Evolutionary conservation across 2,113 vertebrate genomes (phyloP).

Genomic region (Hypomesus transpacificus): DNA sequence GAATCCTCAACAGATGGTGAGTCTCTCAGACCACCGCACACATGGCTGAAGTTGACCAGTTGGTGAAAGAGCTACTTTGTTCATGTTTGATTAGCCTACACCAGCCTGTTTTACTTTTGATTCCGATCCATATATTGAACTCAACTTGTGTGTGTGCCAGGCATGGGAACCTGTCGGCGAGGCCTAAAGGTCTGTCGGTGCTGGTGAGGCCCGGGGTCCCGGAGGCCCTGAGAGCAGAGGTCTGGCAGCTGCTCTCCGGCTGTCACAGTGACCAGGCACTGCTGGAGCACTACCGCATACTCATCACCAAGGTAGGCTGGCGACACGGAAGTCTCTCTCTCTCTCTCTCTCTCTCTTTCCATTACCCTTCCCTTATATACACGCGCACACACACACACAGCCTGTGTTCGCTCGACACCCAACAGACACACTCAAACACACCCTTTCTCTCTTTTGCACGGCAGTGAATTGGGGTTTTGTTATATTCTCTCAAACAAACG

Average conservation of each 20-base stretch:
- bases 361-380: background rate
- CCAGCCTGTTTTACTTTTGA: no score
- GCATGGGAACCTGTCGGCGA: constrained; percentile 87
- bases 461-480: no score
- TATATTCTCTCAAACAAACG: no score
- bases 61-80: background rate
- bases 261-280: constrained; percentile 91
- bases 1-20: constrained; percentile 91
- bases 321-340: no score
- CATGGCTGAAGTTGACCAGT: no score
- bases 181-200: constrained; percentile 83
- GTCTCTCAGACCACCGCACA: background rate
- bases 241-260: constrained; percentile 93
- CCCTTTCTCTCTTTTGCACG: no score
- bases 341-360: background rate
- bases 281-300: constrained; percentile 89
- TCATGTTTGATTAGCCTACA: background rate
- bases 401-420: background rate
- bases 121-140: background rate
- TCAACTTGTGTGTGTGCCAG: constrained; percentile 58
- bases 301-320: constrained; percentile 90
- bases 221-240: constrained; percentile 92
- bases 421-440: constrained; percentile 10
- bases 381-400: constrained; percentile 25
- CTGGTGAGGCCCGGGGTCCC: constrained; percentile 90